A percentile compares a stretch with the other conserved stretches of the same genome.
Evolutionary conservation across 2,797 vertebrate genomes (phyloP).

Genomic region (Leptoclinus maculatus): DNA sequence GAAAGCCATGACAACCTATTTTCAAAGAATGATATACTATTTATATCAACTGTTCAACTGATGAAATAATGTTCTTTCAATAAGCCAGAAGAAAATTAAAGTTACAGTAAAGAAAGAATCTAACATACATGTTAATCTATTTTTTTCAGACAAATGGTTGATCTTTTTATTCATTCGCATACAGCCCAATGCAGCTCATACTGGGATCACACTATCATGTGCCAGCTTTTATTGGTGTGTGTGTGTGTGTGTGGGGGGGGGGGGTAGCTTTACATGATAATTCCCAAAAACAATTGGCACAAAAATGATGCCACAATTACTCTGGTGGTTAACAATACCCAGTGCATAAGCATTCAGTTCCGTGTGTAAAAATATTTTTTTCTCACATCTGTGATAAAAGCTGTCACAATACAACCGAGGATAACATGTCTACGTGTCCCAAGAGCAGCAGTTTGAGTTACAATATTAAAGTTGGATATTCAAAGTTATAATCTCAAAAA

Average conservation of each 20-base stretch:
- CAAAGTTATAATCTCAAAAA: neutral
- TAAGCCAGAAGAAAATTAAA: too few species aligned
- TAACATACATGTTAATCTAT: neutral
- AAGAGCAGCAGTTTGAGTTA: neutral
- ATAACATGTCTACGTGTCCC: neutral
- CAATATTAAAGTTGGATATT: neutral
- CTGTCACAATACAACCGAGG: neutral
- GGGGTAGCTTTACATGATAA: neutral
- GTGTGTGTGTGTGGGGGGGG: too few species aligned
- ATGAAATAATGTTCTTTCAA: too few species aligned
- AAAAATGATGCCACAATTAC: neutral
- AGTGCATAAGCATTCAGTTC: neutral
- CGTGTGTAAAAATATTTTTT: neutral
- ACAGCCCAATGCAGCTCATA: neutral
- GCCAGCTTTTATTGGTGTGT: neutral
- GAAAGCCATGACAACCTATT: slow-evolving; percentile 8
- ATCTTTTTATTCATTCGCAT: neutral
- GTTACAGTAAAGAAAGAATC: neutral
- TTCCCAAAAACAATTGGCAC: neutral
- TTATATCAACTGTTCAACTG: neutral
- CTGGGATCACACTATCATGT: neutral
- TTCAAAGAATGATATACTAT: neutral
- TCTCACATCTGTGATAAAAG: neutral
- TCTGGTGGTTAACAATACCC: neutral
- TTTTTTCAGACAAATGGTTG: neutral